Percentiles rank a stretch among this genome's conserved stretches.
phyloP scores from a whole-genome alignment of 2,797 vertebrate species.

The Staurois parvus region DNA sequence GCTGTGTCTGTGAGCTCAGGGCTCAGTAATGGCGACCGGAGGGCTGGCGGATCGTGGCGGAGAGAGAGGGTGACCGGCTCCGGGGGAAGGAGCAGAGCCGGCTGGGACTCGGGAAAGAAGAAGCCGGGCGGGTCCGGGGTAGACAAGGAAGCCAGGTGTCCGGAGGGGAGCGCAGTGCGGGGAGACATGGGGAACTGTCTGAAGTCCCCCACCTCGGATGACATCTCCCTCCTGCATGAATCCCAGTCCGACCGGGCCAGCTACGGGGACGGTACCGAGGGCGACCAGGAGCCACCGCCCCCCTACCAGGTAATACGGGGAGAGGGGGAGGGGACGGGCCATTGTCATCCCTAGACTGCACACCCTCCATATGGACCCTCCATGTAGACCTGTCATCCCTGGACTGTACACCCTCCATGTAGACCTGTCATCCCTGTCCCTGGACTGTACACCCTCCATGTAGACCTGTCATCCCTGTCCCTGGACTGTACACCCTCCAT shows the following conservation, averaged over 20 bases:
- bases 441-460: too few relatives aligned
- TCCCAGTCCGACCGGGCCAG: constrained; percentile 95
- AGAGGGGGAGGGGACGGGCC: too few relatives aligned
- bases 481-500: too few relatives aligned
- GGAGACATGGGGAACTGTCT: constrained; percentile 96
- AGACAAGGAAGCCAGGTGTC: not conserved
- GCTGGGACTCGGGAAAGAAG: not conserved
- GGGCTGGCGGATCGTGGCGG: constrained; percentile 56
- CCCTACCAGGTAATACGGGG: constrained; percentile 88
- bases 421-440: too few relatives aligned
- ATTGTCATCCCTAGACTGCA: too few relatives aligned
- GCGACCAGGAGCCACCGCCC: constrained; percentile 94
- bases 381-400: too few relatives aligned
- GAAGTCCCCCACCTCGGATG: constrained; percentile 96
- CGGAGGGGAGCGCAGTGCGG: constrained; percentile 35
- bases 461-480: too few relatives aligned
- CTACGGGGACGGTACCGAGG: constrained; percentile 91
- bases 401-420: too few relatives aligned
- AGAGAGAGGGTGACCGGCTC: constrained; percentile 25
- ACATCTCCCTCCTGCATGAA: constrained; percentile 96
- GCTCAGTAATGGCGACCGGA: constrained; percentile 56
- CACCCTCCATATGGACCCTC: too few relatives aligned
- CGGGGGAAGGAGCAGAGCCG: not conserved
- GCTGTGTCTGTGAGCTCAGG: constrained; percentile 43
- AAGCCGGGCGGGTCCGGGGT: too few relatives aligned